Evolutionary conservation across 1,140 invertebrate species (phyloP).

Genomic region (Parapsyche elsis): DNA sequence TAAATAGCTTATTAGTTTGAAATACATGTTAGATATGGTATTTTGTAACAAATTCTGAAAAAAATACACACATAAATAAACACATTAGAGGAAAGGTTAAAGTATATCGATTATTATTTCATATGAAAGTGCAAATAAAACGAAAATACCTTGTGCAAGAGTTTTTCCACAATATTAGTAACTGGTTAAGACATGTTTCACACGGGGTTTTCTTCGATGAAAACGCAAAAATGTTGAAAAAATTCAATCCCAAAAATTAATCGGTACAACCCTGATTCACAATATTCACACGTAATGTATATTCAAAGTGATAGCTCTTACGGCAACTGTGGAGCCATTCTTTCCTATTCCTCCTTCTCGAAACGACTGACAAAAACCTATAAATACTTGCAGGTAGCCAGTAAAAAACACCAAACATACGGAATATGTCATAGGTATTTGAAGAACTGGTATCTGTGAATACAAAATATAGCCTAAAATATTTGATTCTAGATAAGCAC

Average conservation of each 20-base stretch:
- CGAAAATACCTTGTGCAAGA: neutral
- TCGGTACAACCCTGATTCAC: neutral
- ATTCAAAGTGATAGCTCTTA: conserved; percentile 68
- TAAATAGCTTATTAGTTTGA: no score
- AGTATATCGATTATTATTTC: neutral
- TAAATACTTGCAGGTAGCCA: conserved; percentile 73
- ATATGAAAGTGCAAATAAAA: neutral
- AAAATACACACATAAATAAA: neutral
- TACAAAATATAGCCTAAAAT: conserved; percentile 30
- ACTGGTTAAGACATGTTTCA: no score
- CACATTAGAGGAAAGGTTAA: neutral
- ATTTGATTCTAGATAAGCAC: neutral
- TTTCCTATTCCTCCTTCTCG: conserved; percentile 86
- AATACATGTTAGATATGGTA: no score
- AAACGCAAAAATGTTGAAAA: neutral
- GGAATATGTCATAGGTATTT: conserved; percentile 68
- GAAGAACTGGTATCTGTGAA: conserved; percentile 70
- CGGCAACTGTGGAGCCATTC: conserved; percentile 93
- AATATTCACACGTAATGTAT: neutral
- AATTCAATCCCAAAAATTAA: conserved; percentile 24
- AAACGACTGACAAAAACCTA: conserved; percentile 76
- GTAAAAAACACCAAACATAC: conserved; percentile 72
- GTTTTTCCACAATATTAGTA: neutral
- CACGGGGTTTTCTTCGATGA: neutral
- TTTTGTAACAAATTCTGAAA: no score